These are phyloP conservation scores for Bombus superbus DNA, from an alignment of 1,140 invertebrate genomes.

Conservation along the genomic window DNA sequence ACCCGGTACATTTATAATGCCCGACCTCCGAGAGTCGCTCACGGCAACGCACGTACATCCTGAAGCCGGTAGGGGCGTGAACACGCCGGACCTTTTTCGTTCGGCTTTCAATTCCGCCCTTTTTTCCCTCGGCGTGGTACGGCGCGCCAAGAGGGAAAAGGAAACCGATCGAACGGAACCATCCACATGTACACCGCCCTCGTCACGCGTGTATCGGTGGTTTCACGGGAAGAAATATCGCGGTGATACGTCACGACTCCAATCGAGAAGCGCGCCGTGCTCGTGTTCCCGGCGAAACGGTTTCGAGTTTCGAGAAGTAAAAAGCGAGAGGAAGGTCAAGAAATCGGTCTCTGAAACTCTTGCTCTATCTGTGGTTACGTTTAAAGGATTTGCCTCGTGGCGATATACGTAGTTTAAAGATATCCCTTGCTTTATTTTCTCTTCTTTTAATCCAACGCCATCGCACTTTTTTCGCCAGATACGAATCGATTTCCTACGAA, in stretches of 20 bases:
- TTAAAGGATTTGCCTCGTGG: not conserved
- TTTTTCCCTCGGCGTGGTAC: conserved; percentile 34
- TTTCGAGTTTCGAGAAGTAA: not conserved
- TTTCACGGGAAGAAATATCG: conserved; percentile 46
- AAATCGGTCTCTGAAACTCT: conserved; percentile 1
- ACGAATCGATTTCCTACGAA: not conserved
- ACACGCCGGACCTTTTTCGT: conserved; percentile 64
- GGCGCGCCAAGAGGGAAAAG: conserved; percentile 18
- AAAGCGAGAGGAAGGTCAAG: conserved; percentile 37
- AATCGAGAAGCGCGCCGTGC: conserved; percentile 5
- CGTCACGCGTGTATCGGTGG: conserved; percentile 35
- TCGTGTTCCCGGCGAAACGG: conserved; percentile 3
- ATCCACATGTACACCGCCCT: conserved; percentile 21
- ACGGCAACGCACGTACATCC: conserved; percentile 61
- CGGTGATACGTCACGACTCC: conserved; percentile 47
- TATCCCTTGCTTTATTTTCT: not conserved
- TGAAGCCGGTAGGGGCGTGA: conserved; percentile 60
- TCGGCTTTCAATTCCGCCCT: conserved; percentile 62
- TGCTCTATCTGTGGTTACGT: not conserved
- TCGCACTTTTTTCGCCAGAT: not conserved
- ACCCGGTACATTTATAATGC: conserved; percentile 69
- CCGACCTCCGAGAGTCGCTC: conserved; percentile 55
- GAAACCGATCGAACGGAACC: conserved; percentile 44
- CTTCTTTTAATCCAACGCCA: not conserved
- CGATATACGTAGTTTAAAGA: not conserved